A percentile compares a stretch with the other conserved stretches of the same genome.
Evolutionary conservation across 2,113 vertebrate species (phyloP).

Genomic region (Coptodon bakossiorum): DNA sequence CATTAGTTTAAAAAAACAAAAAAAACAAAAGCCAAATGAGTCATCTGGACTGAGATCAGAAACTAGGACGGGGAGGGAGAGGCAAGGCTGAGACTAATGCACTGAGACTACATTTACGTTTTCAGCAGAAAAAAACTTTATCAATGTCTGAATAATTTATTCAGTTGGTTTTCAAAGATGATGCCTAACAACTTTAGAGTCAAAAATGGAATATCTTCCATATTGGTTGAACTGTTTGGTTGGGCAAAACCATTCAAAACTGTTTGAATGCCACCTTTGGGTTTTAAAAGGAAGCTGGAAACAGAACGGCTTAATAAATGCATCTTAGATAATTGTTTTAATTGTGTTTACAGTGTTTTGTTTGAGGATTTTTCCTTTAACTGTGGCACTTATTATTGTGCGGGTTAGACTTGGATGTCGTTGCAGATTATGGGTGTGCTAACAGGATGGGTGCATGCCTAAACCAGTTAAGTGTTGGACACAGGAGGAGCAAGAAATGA

Average conservation of each 20-base stretch:
- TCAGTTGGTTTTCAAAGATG: not conserved
- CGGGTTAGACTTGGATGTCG: not conserved
- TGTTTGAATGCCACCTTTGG: not conserved
- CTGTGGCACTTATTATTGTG: not conserved
- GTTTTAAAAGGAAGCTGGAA: not conserved
- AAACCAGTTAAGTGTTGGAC: conserved; percentile 1
- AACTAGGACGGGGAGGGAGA: not conserved
- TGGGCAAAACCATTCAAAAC: not conserved
- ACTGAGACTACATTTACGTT: not conserved
- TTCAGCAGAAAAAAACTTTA: not conserved
- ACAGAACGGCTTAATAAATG: not conserved
- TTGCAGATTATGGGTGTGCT: not conserved
- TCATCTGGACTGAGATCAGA: not conserved
- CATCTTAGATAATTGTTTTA: not conserved
- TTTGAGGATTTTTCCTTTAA: not conserved
- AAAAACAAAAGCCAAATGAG: not conserved
- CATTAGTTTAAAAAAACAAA: not conserved
- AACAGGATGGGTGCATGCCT: not conserved
- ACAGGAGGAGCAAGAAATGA: not conserved
- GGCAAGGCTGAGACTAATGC: not conserved
- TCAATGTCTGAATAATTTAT: not conserved
- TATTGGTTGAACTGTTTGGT: not conserved
- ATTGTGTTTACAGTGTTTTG: not conserved
- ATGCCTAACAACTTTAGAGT: not conserved
- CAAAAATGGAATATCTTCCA: not conserved